These are phyloP conservation scores for Cephalopterus ornatus DNA, from an alignment of 2,113 vertebrate species.

Conservation along the genomic window DNA sequence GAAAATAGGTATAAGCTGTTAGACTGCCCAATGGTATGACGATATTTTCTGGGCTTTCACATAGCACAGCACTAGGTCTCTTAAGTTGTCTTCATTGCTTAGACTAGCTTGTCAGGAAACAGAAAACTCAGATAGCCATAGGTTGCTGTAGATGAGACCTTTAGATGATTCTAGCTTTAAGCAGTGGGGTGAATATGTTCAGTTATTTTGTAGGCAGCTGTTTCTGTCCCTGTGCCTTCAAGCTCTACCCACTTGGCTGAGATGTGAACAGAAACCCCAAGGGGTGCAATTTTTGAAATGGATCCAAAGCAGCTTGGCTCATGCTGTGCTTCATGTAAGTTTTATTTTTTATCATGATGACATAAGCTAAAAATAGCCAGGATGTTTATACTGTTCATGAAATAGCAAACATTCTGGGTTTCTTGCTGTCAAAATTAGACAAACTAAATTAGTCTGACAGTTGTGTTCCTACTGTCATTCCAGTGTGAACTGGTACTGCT, in stretches of 20 bases:
- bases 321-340: background rate
- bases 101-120: background rate
- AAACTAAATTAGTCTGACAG: constrained; percentile 8
- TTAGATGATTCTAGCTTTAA: background rate
- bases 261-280: constrained; percentile 27
- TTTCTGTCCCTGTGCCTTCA: constrained; percentile 4
- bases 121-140: background rate
- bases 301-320: constrained; percentile 27
- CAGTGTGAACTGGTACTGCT: background rate
- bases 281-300: constrained; percentile 32
- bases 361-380: constrained; percentile 40
- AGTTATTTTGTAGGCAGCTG: constrained; percentile 8
- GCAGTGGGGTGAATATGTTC: background rate
- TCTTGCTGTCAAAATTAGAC: background rate
- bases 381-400: constrained; percentile 1
- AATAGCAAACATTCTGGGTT: constrained; percentile 20
- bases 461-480: background rate
- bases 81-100: background rate
- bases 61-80: background rate
- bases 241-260: background rate
- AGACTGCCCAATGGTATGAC: background rate
- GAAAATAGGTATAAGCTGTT: background rate
- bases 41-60: background rate
- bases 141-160: background rate
- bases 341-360: constrained; percentile 34